These are phyloP conservation scores for Pelobates fuscus DNA, from an alignment of 2,113 vertebrate species.

Conservation along the genomic window DNA sequence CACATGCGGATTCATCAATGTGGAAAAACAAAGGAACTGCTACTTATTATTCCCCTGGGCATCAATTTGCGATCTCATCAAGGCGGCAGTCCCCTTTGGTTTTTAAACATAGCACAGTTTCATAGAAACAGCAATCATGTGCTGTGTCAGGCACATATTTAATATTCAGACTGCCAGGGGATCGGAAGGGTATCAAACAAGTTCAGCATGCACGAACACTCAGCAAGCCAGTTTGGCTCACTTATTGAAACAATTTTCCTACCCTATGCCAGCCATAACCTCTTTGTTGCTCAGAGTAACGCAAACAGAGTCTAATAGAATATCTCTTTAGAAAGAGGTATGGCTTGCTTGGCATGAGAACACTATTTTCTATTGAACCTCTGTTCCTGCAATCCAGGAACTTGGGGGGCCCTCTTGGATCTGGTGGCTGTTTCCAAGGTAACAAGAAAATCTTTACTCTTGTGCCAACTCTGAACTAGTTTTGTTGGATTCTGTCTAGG, in stretches of 20 bases:
- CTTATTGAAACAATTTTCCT: background rate
- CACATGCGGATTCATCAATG: conserved; percentile 18
- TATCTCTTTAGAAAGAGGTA: background rate
- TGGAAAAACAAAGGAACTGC: conserved; percentile 2
- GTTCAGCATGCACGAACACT: too few species aligned
- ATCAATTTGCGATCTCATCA: background rate
- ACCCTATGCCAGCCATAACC: too few species aligned
- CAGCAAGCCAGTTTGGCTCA: background rate
- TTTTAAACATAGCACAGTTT: background rate
- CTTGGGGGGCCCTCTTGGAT: too few species aligned
- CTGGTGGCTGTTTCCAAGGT: too few species aligned
- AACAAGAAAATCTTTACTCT: too few species aligned
- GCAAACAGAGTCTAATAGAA: background rate
- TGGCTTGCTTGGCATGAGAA: background rate
- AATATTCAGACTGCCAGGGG: background rate
- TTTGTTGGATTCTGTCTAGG: too few species aligned
- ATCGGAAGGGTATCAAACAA: too few species aligned
- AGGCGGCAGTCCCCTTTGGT: background rate
- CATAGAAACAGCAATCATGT: background rate
- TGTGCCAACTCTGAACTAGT: too few species aligned
- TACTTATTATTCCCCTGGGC: background rate
- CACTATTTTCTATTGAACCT: background rate
- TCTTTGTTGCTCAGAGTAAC: background rate
- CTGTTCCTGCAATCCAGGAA: too few species aligned
- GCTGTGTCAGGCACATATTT: background rate